Evolutionary conservation across 2,113 vertebrate species (phyloP).

Genomic region (Fulmarus glacialis): DNA sequence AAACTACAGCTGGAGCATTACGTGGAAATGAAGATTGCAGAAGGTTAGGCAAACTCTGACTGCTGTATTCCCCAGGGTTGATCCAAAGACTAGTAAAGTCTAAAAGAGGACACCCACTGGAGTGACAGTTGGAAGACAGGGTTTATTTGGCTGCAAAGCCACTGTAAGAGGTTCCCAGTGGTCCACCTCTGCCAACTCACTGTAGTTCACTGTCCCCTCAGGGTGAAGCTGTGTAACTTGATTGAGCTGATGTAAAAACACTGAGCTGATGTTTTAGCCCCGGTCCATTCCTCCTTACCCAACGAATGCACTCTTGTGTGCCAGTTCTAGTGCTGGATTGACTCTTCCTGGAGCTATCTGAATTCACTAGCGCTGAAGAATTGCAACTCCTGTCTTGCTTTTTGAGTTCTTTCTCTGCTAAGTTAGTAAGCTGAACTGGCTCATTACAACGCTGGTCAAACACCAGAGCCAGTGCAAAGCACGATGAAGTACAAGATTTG

Average conservation of each 20-base stretch:
- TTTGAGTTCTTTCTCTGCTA: neutral
- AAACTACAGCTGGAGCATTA: neutral
- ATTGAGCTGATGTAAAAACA: neutral
- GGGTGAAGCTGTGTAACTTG: neutral
- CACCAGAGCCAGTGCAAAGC: neutral
- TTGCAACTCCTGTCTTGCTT: neutral
- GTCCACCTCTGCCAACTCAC: neutral
- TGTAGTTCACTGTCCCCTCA: neutral
- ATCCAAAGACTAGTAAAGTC: neutral
- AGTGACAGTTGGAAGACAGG: neutral
- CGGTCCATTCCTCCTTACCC: neutral
- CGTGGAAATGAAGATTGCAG: neutral
- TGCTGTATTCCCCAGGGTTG: neutral
- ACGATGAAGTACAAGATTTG: fast-evolving
- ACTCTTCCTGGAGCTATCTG: neutral
- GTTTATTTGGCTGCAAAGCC: neutral
- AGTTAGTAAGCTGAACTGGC: neutral
- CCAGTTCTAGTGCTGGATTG: neutral
- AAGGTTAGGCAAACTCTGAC: neutral
- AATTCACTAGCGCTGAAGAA: neutral
- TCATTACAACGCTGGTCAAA: neutral
- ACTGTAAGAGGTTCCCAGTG: neutral
- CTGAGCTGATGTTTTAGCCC: no score
- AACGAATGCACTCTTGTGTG: fast-evolving
- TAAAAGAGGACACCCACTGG: neutral